phyloP scores from a whole-genome alignment of 2,113 vertebrate genomes.

The Thamnophis sirtalis region DNA sequence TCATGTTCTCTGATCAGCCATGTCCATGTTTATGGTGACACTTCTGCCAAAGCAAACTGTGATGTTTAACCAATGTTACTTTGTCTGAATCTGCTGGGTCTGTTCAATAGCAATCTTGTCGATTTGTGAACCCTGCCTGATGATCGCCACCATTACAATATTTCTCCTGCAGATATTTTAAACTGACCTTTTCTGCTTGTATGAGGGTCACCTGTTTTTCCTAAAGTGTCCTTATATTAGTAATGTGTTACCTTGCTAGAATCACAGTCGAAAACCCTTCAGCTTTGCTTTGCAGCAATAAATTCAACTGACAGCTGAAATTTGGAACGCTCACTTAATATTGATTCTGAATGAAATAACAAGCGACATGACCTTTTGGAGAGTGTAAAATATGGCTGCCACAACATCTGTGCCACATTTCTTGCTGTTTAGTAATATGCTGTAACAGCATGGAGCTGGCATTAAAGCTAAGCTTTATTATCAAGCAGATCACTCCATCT shows the following conservation, averaged over 20 bases:
- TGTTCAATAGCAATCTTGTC: rapidly evolving
- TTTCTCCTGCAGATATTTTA: conserved; percentile 38
- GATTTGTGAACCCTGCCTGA: conserved; percentile 3
- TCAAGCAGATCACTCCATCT: conserved; percentile 75
- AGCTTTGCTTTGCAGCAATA: conserved; percentile 76
- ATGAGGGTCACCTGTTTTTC: conserved; percentile 69
- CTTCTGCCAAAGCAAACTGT: not conserved
- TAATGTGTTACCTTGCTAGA: conserved; percentile 76
- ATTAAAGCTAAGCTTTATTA: conserved; percentile 79
- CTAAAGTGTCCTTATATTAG: conserved; percentile 67
- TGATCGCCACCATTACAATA: conserved; percentile 9
- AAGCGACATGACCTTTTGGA: conserved; percentile 82
- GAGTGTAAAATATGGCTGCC: conserved; percentile 81
- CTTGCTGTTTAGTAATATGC: conserved; percentile 84
- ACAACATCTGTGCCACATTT: conserved; percentile 83
- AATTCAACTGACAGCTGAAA: conserved; percentile 81
- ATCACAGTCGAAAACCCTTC: conserved; percentile 77
- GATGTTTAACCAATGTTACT: not conserved
- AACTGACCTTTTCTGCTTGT: conserved; percentile 54
- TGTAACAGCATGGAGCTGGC: conserved; percentile 79
- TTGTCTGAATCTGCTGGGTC: not conserved
- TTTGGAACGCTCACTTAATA: conserved; percentile 83
- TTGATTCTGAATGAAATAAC: conserved; percentile 84
- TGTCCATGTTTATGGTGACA: not conserved
- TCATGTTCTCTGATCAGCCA: not conserved